Base-by-base conservation (phyloP, 2,113 vertebrate species). In the Lophius piscatorius region DNA sequence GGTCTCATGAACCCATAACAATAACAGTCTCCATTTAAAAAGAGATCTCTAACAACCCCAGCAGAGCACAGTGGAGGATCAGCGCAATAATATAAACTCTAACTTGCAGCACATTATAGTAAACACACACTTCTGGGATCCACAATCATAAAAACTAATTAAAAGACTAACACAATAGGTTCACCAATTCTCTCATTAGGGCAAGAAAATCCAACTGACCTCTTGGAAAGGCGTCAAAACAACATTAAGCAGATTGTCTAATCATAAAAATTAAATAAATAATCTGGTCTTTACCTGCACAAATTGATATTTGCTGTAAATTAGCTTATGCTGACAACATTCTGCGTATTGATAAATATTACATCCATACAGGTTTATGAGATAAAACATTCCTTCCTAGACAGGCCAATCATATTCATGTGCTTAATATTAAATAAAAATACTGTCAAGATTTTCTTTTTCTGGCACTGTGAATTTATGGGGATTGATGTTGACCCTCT, bases 1-100 rank as follows among this genome's bases (percentile, higher is more conserved):
- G 62, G 56, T 69, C 70, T 62, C 36, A 60, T 74, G 68, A 82
- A 82, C 40, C 42, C 35, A 59, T 20, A 49, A 58, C 35, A 70
- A 54, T 42, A 24, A 55, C 10, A 50, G 26, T 57, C n/a, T 48
- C 26, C 4, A 38, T 50, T 47, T 11, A 35, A 39, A 31, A 45
- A n/a, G 18, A 65, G 17, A 51, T 41, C 35, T 58, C 39, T 40
- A 49, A 74, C 9, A 54, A 48, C 5, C 31, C 18, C 6, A 47
- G 18, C 36, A 35, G 49, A 56, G 46, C 14, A 18, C 14, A 31
- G 31, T 2, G 22, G 4, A 63, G 36, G 9, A 42, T 47, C 28
- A 63, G 18, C 35, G 22, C 6, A 44, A 33, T 16, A 18, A 22
- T 33, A 22, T 20, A 14, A 1, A 41, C n/a, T 36, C 7, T 4